Evolutionary conservation across 2,113 vertebrate species (phyloP), one percentile per base, ranked within the genome.

Genomic region (Propithecus coquereli): DNA sequence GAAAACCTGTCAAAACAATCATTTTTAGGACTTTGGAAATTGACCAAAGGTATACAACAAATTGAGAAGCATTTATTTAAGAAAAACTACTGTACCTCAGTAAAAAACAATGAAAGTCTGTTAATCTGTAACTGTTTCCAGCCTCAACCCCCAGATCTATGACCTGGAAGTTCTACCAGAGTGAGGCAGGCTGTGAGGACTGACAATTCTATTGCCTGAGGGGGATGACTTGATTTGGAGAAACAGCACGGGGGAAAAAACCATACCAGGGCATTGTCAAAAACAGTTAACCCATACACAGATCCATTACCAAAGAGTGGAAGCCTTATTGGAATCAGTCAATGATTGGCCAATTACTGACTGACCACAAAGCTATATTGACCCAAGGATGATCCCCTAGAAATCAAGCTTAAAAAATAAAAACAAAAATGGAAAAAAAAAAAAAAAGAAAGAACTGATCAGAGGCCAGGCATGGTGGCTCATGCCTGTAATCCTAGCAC

Each of bases 11-110:
- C 34, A 1, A 90, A 86, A 57, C 32, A 83, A 76, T 2, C 2
- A 83, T 76, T 91, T 91, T 87, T 94, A 83, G 25, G 88, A 96
- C 52, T 63, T 79, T 83, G 70, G 40, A 92, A 88, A 88, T 32
- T 92, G 70, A 84, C 45, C 27, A 54, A 68, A 83, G 52, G 32
- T 16, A 68, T 50, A 77, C 52, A 63, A 70, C 43, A 83, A 61
- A 71, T 63, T 91, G 43, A 70, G 54, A 88, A 59, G 13, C 30
- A 54, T 63, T 79, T 71, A 61, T 87, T 88, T 18, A 71, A 77
- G 30, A 91, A 84, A 88, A 88, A 74, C 30, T 81, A 32, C 45
- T 82, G 50, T 74, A 54, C 17, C 47, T 74, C 66, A 81, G 76
- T 57, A 87, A 65, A 23, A 71, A 37, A 43, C 3, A 37, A 37